These are phyloP conservation scores for Lanistes nyassanus DNA, from an alignment of 1,140 invertebrate genomes.

Conservation along the genomic window DNA sequence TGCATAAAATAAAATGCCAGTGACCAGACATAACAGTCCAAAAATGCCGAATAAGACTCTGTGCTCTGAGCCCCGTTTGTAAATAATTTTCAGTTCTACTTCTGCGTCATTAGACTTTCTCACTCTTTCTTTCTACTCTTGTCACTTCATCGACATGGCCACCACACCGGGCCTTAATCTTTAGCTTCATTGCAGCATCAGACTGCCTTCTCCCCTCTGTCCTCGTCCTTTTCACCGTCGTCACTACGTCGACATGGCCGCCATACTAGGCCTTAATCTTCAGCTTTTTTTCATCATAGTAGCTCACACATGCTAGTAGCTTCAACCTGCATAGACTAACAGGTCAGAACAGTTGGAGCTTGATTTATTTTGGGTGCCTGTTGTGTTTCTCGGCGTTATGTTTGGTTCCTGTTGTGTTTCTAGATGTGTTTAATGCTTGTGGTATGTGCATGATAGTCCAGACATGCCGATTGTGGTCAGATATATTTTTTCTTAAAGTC, in stretches of 20 bases:
- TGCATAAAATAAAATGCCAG: neutral
- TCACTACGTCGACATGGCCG: neutral
- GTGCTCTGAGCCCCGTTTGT: neutral
- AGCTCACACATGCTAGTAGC: neutral
- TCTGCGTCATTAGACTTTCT: slow-evolving; percentile 12
- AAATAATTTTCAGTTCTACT: neutral
- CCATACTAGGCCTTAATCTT: neutral
- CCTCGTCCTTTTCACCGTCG: neutral
- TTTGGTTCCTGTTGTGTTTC: neutral
- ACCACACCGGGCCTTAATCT: slow-evolving; percentile 11
- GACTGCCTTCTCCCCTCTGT: neutral
- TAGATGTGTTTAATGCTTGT: too few species aligned
- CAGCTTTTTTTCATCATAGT: neutral
- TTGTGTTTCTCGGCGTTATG: neutral
- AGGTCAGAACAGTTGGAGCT: too few species aligned
- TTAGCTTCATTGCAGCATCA: neutral
- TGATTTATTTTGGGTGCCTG: too few species aligned
- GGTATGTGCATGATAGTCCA: too few species aligned
- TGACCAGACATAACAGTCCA: neutral
- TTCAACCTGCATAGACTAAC: neutral
- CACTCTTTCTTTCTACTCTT: slow-evolving; percentile 14
- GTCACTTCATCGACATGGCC: neutral
- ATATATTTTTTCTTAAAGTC: too few species aligned
- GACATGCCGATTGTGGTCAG: too few species aligned
- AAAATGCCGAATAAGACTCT: neutral